Conservation (phyloP, 2,113 vertebrate species). For the Hippoglossus stenolepis region DNA sequence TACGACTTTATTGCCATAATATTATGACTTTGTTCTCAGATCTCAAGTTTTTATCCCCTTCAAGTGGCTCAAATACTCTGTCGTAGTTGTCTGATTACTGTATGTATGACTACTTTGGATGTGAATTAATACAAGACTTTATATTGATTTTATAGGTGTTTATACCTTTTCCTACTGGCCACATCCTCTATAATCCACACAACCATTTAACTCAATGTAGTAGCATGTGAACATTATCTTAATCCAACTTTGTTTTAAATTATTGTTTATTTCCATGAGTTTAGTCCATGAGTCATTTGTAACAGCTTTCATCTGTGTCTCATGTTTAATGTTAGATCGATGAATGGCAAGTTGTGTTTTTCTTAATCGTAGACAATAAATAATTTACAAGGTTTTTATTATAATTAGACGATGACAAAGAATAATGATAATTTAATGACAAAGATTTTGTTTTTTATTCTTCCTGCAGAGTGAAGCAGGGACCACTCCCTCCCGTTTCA, state of each 20-base stretch:
- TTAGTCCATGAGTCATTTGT: conserved; percentile 25
- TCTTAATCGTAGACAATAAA: no score
- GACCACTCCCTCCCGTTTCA: conserved; percentile 42
- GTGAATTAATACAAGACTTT: neutral
- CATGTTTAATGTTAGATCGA: conserved; percentile 4
- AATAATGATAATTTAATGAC: neutral
- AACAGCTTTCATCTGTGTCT: conserved; percentile 35
- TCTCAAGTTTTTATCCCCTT: no score
- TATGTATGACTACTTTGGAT: neutral
- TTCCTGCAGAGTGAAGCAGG: conserved; percentile 51
- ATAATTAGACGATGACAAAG: neutral
- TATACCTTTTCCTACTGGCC: neutral
- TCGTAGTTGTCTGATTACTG: neutral
- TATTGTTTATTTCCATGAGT: conserved; percentile 22
- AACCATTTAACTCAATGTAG: neutral
- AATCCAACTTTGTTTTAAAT: conserved; percentile 7
- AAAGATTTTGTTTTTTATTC: neutral
- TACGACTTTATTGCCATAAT: no score
- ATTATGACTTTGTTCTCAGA: no score
- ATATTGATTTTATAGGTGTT: no score
- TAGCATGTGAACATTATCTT: neutral
- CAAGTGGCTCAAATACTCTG: no score
- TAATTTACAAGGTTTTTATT: no score
- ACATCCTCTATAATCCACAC: neutral
- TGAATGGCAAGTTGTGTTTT: conserved; percentile 2